Base-by-base conservation (phyloP, 2,113 vertebrate genomes). In the Ageneiosus marmoratus region DNA sequence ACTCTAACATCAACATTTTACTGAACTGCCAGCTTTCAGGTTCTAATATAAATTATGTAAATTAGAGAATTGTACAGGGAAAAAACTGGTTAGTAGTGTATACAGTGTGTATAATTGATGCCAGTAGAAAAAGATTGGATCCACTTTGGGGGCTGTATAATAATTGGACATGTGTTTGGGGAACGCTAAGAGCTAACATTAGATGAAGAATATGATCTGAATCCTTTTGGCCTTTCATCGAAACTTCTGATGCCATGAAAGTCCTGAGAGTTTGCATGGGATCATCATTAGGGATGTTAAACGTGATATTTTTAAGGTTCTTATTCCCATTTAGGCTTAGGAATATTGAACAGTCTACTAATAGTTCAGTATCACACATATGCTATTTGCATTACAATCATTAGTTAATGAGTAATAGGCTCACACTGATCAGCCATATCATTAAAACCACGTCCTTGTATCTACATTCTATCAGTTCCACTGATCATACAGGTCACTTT, bases 71-170 rank as follows among this genome's bases (percentile, higher is more conserved):
- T 50, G 69, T 48, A 48, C 24, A 6, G 69, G 69, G 24, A 85
- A 85, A 86, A 62, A 60, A 78, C 82, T 87, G 82, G 89, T 92
- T 89, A 90, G 89, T 41, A 41, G 37, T 41, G 37, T 86, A 90
- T 86, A 92, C 74, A 81, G 85, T 84, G 87, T 93, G 86, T 89
- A 90, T 92, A 90, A 92, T 91, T 90, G 83, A 91, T 91, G 81
- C 77, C 63, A 44, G 72, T 41, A 48, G 44, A 80, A 88, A 76
- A 74, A 77, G 87, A 87, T 84, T 86, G 56, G 67, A 77, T 58
- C 27, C 15, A 46, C 83, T 85, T 87, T 18, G 2, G 73, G 77
- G 50, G 72, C 53, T 84, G 48, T 67, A 74, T 74, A 69, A 79
- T 89, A 89, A 88, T 88, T 87, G 86, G 73, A 63, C 80, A 70